Percentiles rank a stretch among this genome's conserved stretches.
Evolutionary conservation across 1,140 invertebrate genomes (phyloP).

Genomic region (Daktulosphaira vitifoliae): DNA sequence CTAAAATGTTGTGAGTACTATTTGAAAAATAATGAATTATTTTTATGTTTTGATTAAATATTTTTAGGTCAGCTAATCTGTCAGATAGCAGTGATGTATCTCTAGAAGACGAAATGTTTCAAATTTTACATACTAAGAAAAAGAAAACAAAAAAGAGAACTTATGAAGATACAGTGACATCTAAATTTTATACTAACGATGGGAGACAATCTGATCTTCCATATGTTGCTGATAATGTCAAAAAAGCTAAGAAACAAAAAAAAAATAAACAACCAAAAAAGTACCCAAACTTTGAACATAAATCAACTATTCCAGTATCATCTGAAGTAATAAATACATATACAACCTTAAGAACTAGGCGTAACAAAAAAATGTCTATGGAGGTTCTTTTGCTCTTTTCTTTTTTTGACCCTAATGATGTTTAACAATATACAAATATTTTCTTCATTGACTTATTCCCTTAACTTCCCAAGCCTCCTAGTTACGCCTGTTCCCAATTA

Average conservation of each 20-base stretch:
- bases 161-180: conserved; percentile 4
- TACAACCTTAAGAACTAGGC: too few relatives aligned
- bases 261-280: not conserved
- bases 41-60: not conserved
- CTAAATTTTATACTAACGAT: conserved; percentile 23
- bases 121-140: not conserved
- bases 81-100: conserved; percentile 1
- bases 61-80: conserved; percentile 2
- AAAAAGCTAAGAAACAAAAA: not conserved
- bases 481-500: too few relatives aligned
- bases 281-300: not conserved
- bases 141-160: not conserved
- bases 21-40: too few relatives aligned
- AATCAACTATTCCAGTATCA: not conserved
- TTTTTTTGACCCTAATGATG: too few relatives aligned
- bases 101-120: not conserved
- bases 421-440: too few relatives aligned
- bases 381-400: too few relatives aligned
- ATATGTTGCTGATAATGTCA: conserved; percentile 17
- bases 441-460: too few relatives aligned
- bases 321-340: not conserved
- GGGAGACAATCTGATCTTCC: conserved; percentile 9
- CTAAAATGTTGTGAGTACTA: not conserved
- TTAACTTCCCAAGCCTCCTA: too few relatives aligned
- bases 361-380: too few relatives aligned